Conservation (phyloP, 1,140 invertebrate genomes). For the Cardiocondyla obscurior region DNA sequence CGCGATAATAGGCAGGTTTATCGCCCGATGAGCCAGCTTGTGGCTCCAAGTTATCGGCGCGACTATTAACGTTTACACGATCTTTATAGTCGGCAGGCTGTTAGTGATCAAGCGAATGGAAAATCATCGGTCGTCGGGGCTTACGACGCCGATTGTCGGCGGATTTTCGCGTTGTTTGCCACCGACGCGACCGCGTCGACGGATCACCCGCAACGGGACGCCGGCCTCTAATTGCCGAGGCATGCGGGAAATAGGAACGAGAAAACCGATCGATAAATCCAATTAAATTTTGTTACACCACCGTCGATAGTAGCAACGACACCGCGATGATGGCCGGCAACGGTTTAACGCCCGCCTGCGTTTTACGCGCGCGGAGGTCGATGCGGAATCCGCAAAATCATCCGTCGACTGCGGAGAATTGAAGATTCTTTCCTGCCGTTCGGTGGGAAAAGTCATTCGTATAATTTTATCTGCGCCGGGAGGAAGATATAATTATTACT, state of each 20-base stretch:
- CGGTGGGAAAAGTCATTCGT: not conserved
- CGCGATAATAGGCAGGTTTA: not conserved
- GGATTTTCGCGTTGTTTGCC: conserved; percentile 56
- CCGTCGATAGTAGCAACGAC: conserved; percentile 43
- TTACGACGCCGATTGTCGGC: conserved; percentile 59
- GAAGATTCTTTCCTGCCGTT: not conserved
- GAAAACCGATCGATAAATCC: conserved; percentile 81
- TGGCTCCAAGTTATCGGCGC: not conserved
- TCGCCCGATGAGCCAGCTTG: not conserved
- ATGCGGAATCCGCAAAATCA: conserved; percentile 35
- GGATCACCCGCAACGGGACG: not conserved
- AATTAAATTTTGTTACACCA: conserved; percentile 81
- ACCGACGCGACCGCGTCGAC: not conserved
- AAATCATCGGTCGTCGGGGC: conserved; percentile 40
- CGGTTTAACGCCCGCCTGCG: conserved; percentile 69
- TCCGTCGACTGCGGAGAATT: conserved; percentile 31
- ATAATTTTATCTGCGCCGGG: too few relatives aligned
- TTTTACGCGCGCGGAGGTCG: conserved; percentile 68
- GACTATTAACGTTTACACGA: not conserved
- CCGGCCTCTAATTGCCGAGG: not conserved
- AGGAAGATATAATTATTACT: too few relatives aligned
- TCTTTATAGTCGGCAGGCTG: conserved; percentile 2
- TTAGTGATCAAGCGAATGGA: not conserved
- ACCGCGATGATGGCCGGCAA: conserved; percentile 36
- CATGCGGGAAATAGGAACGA: conserved; percentile 77